Conservation (phyloP, 1,140 invertebrate species). For the Dreissena polymorpha region DNA sequence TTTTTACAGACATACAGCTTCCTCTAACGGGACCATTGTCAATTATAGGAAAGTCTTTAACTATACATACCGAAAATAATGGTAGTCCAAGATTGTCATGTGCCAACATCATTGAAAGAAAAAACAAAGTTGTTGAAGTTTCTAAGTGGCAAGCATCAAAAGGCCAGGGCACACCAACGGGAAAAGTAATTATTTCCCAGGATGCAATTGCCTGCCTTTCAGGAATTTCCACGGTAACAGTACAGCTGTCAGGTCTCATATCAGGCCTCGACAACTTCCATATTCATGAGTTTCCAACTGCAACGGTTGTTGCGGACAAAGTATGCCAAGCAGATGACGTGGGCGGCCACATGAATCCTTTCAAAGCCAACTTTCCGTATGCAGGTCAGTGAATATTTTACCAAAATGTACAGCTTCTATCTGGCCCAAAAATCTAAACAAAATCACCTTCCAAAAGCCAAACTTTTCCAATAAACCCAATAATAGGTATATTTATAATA, state of each 20-base stretch:
- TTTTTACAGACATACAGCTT: slow-evolving; percentile 89
- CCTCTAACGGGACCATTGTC: slow-evolving; percentile 88
- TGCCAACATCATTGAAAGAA: slow-evolving; percentile 81
- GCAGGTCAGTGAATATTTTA: no score
- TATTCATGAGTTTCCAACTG: slow-evolving; percentile 81
- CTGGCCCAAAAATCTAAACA: no score
- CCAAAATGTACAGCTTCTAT: no score
- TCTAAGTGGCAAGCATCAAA: slow-evolving; percentile 74
- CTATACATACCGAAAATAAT: slow-evolving; percentile 93
- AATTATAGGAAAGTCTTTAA: slow-evolving; percentile 91
- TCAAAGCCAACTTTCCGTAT: slow-evolving; percentile 69
- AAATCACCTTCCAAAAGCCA: no score
- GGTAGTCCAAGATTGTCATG: slow-evolving; percentile 93
- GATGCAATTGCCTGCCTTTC: slow-evolving; percentile 78
- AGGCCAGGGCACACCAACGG: slow-evolving; percentile 56
- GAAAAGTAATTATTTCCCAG: slow-evolving; percentile 61
- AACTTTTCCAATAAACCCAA: no score
- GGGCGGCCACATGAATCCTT: slow-evolving; percentile 83
- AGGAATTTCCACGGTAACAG: slow-evolving; percentile 65
- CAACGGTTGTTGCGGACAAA: slow-evolving; percentile 85
- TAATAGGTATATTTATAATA: no score
- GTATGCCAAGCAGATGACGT: slow-evolving; percentile 92
- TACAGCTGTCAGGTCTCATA: slow-evolving; percentile 85
- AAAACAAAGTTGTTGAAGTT: slow-evolving; percentile 65
- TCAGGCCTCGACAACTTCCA: slow-evolving; percentile 79